Base-by-base conservation (phyloP, 2,888 invertebrate genomes). In the Eudemis profundana region DNA sequence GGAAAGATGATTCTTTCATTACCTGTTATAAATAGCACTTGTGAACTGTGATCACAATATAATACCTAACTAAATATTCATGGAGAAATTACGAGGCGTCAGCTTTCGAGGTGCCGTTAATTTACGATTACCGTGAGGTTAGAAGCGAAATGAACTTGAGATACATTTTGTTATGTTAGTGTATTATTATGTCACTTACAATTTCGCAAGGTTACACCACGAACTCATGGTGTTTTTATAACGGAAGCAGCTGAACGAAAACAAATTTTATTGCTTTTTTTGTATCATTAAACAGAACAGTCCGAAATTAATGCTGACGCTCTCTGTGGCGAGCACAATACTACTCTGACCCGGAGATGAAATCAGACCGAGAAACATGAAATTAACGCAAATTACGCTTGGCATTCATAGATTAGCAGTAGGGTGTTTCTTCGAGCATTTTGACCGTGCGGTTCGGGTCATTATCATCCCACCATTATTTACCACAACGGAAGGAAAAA, bases 361-460 rank as follows among this genome's bases (percentile, higher is more conserved):
- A 85, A 86, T 87, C 87, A 87, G 87, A 82, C 67, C 71, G 73
- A 79, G 79, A 73, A 77, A 78, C 75, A 78, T 71, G 68, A 79
- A 84, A 86, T 89, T 87, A 87, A 81, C 82, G 74, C 74, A 67
- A 72, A 73, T 70, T 76, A 72, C 79, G 77, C 8, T 49, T 77
- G 76, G 75, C 74, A 75, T 77, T 77, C 71, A 74, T 71, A 70
- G 73, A 75, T 72, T 67, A 74, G 69, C 80, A 84, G 83, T 83
- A 77, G 76, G 61, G 27, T 33, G 46, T n/a, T n/a, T n/a, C n/a
- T n/a, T n/a, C n/a, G n/a, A n/a, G n/a, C n/a, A n/a, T n/a, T n/a
- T n/a, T n/a, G n/a, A n/a, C n/a, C n/a, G n/a, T n/a, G n/a, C n/a
- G n/a, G n/a, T n/a, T n/a, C n/a, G n/a, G n/a, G n/a, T n/a, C n/a